Evolutionary conservation across 2,888 invertebrate species (phyloP).

Genomic region (Periphyllus acericola): DNA sequence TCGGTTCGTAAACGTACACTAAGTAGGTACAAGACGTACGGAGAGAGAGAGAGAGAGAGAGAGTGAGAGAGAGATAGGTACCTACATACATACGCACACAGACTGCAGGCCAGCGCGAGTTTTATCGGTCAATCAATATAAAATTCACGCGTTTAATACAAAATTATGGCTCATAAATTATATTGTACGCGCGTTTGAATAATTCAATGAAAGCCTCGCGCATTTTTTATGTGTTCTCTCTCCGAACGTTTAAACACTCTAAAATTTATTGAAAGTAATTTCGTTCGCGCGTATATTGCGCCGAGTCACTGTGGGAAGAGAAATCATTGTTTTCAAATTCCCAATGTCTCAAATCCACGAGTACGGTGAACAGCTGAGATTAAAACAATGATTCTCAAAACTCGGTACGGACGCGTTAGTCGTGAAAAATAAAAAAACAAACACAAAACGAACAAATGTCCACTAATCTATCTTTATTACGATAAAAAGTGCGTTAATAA

Average conservation of each 20-base stretch:
- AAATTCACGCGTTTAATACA: conserved; percentile 46
- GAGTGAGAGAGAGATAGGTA: too few species aligned
- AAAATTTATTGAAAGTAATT: conserved; percentile 41
- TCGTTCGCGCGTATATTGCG: conserved; percentile 11
- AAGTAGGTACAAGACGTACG: too few species aligned
- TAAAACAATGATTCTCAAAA: not conserved
- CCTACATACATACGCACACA: not conserved
- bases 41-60: too few species aligned
- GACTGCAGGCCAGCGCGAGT: too few species aligned
- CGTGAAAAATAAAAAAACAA: not conserved
- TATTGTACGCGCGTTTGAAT: conserved; percentile 26
- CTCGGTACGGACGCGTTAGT: not conserved
- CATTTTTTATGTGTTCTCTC: not conserved
- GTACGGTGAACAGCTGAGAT: not conserved
- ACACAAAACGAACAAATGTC: not conserved
- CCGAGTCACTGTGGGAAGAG: conserved; percentile 43
- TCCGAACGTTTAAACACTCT: not conserved
- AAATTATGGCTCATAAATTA: conserved; percentile 50
- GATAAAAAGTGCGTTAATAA: conserved; percentile 10
- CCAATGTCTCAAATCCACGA: not conserved
- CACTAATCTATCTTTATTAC: conserved; percentile 32
- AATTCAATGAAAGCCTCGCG: conserved; percentile 32
- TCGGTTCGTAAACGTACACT: too few species aligned
- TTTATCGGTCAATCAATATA: conserved; percentile 42
- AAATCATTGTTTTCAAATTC: conserved; percentile 47